These are phyloP conservation scores for Drosophila affinis DNA, from an alignment of 2,888 invertebrate species.

Conservation along the genomic window DNA sequence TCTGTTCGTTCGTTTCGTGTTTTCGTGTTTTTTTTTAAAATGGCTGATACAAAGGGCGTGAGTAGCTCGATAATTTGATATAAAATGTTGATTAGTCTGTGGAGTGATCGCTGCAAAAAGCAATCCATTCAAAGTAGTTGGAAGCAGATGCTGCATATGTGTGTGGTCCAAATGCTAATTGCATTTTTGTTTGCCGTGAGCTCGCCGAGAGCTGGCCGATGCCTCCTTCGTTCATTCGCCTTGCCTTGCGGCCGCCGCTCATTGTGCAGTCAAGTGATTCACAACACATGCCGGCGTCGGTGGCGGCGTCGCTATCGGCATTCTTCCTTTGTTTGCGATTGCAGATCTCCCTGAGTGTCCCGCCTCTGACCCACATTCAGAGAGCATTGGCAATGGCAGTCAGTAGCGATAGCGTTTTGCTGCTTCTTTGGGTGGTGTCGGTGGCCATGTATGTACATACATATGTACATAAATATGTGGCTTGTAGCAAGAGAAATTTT, in stretches of 20 bases:
- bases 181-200: slow-evolving; percentile 1
- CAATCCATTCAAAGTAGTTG: background rate
- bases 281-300: slow-evolving; percentile 34
- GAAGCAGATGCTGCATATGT: background rate
- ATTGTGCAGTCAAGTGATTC: slow-evolving; percentile 37
- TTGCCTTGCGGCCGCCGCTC: background rate
- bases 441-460: slow-evolving; percentile 9
- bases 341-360: background rate
- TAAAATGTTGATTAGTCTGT: background rate
- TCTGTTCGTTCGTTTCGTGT: slow-evolving; percentile 62
- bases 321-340: slow-evolving; percentile 36
- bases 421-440: slow-evolving; percentile 58
- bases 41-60: slow-evolving; percentile 82
- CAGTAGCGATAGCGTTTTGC: slow-evolving; percentile 38
- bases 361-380: background rate
- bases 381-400: slow-evolving; percentile 5
- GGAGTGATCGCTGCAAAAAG: background rate
- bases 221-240: slow-evolving; percentile 14
- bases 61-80: slow-evolving; percentile 56
- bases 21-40: slow-evolving; percentile 75
- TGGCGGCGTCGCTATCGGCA: slow-evolving; percentile 11
- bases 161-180: background rate
- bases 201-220: background rate
- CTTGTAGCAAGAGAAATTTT: slow-evolving; percentile 27
- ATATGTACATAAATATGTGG: slow-evolving; percentile 18